phyloP scores from a whole-genome alignment of 2,797 vertebrate species.

The Gallinago stenura region DNA sequence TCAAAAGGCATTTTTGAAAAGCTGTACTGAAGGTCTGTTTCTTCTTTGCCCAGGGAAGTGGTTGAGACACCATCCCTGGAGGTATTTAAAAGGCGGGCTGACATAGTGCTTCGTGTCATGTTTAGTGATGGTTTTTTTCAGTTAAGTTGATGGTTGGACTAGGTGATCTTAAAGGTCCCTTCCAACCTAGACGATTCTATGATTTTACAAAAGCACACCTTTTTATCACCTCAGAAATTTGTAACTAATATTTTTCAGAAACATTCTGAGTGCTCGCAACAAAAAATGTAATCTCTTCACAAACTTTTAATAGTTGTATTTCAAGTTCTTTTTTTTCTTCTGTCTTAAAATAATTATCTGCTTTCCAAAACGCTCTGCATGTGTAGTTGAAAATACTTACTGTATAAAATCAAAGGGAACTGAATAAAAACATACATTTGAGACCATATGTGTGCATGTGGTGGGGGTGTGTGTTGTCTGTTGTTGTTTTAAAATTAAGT shows the following conservation, averaged over 20 bases:
- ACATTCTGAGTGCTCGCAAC: background rate
- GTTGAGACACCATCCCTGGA: no score
- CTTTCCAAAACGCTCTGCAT: background rate
- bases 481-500: slow-evolving; percentile 6
- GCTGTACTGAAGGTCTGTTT: background rate
- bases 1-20: background rate
- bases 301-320: background rate
- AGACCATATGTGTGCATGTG: background rate
- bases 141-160: no score
- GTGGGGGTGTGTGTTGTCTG: background rate
- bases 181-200: no score
- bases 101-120: no score
- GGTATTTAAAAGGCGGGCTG: no score
- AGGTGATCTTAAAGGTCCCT: no score
- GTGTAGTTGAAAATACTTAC: background rate
- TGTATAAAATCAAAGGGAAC: background rate
- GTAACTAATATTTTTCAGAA: background rate
- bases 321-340: background rate
- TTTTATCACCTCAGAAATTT: background rate
- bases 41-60: background rate
- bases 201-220: background rate
- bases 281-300: background rate
- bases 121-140: no score
- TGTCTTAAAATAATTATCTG: background rate
- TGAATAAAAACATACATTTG: background rate